phyloP scores from a whole-genome alignment of 2,888 invertebrate genomes.

The Coelogynopora nodosa region DNA sequence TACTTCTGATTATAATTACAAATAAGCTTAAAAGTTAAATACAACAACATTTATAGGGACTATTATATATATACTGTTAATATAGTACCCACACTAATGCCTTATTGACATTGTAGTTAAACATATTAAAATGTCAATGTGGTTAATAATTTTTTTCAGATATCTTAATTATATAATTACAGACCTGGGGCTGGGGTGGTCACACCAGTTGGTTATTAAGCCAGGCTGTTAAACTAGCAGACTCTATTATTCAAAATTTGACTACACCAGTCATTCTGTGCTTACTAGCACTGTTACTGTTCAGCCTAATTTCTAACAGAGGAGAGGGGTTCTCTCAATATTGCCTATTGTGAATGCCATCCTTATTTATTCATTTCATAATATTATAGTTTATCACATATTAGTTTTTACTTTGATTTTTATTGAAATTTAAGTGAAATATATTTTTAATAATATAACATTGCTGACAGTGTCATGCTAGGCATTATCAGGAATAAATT shows the following conservation, averaged over 20 bases:
- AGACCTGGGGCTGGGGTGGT: neutral
- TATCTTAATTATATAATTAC: too few species aligned
- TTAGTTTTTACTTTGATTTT: neutral
- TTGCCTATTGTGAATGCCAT: neutral
- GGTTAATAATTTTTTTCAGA: too few species aligned
- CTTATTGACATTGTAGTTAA: too few species aligned
- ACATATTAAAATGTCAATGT: too few species aligned
- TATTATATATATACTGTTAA: too few species aligned
- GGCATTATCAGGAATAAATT: neutral
- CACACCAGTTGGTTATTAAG: neutral
- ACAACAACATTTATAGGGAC: too few species aligned
- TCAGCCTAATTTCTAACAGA: neutral
- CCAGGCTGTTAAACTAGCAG: neutral
- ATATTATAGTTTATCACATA: neutral
- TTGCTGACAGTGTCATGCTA: neutral
- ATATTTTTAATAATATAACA: neutral
- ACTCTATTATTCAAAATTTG: neutral
- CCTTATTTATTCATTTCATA: neutral
- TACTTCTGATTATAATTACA: too few species aligned
- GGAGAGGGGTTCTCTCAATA: neutral
- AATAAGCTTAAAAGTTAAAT: too few species aligned
- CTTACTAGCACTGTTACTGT: neutral
- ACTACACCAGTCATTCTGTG: neutral
- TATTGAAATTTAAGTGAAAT: neutral
- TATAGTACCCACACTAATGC: too few species aligned